These are phyloP conservation scores for Spialia ferax DNA, from an alignment of 2,888 invertebrate species.

Conservation along the genomic window DNA sequence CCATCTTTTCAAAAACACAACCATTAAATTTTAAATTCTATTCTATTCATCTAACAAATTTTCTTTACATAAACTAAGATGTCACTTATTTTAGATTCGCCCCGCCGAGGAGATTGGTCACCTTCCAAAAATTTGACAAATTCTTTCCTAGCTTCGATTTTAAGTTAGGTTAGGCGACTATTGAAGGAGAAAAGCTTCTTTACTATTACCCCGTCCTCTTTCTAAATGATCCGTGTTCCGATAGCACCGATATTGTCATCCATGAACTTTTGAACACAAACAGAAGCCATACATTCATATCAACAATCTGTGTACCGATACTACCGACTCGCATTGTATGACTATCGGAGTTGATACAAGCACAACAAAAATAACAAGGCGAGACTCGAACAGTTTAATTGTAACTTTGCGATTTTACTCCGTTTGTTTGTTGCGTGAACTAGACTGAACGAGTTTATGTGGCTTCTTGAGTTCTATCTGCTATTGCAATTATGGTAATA, in stretches of 20 bases:
- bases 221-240: not conserved
- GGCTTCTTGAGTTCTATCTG: not conserved
- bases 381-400: slow-evolving; percentile 1
- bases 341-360: not conserved
- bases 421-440: not conserved
- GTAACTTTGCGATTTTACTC: not conserved
- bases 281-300: not conserved
- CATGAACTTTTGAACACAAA: not conserved
- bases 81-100: too few species aligned
- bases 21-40: too few species aligned
- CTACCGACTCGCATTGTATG: too few species aligned
- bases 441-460: not conserved
- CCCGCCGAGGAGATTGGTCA: too few species aligned
- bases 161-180: too few species aligned
- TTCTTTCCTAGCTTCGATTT: too few species aligned
- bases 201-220: not conserved
- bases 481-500: not conserved
- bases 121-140: too few species aligned
- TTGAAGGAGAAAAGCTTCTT: too few species aligned
- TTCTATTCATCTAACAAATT: too few species aligned
- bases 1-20: too few species aligned
- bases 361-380: not conserved
- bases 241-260: not conserved
- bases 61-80: too few species aligned
- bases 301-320: not conserved